Evolutionary conservation across 2,113 vertebrate species (phyloP).

Genomic region (Delphinapterus leucas): DNA sequence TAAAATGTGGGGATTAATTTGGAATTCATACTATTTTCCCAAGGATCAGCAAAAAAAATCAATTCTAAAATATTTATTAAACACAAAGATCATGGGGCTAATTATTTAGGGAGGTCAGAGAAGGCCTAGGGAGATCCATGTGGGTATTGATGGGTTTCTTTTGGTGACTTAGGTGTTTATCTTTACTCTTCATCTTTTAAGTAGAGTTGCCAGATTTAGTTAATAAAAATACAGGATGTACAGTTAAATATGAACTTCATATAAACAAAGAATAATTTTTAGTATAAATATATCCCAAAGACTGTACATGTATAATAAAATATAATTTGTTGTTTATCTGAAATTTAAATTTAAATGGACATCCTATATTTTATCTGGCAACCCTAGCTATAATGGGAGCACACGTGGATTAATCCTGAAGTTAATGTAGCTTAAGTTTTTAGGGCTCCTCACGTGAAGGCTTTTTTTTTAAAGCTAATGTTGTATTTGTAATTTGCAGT

Average conservation of each 20-base stretch:
- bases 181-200: neutral
- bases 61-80: constrained; percentile 23
- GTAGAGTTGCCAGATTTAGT: neutral
- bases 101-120: constrained; percentile 9
- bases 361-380: neutral
- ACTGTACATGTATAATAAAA: neutral
- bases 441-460: neutral
- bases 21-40: neutral
- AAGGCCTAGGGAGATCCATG: neutral
- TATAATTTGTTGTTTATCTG: neutral
- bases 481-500: neutral
- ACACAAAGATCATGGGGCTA: neutral
- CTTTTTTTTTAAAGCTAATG: neutral
- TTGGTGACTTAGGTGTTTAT: neutral
- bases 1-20: neutral
- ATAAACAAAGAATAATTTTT: neutral
- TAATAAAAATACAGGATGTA: neutral
- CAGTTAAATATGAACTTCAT: neutral
- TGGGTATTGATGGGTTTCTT: neutral
- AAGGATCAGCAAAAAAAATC: constrained; percentile 6
- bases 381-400: neutral
- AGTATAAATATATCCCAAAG: neutral
- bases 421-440: neutral
- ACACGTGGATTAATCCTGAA: neutral
- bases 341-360: neutral